Conservation (phyloP, 2,113 vertebrate species). For the Amphiprion percula region DNA sequence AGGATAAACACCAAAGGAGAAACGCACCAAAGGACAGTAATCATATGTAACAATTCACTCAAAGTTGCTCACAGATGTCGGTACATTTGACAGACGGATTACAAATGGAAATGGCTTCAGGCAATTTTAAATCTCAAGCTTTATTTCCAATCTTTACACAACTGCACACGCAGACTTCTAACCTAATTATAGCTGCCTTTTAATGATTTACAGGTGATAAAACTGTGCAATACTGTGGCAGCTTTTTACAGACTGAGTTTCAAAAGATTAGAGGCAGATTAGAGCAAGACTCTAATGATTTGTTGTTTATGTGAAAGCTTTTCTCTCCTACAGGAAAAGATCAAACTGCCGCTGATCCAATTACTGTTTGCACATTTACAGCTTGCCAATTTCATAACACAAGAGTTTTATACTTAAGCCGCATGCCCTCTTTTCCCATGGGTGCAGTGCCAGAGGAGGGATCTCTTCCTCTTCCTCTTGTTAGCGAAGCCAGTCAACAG, state of each 20-base stretch:
- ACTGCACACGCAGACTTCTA: neutral
- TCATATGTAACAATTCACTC: conserved; percentile 28
- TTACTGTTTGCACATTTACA: conserved; percentile 73
- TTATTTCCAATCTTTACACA: neutral
- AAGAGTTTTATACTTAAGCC: conserved; percentile 69
- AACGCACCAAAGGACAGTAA: conserved; percentile 47
- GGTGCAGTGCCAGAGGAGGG: conserved; percentile 47
- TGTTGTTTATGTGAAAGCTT: conserved; percentile 56
- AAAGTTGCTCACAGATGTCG: conserved; percentile 47
- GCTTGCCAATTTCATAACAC: conserved; percentile 64
- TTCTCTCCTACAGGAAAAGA: conserved; percentile 46
- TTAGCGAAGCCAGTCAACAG: conserved; percentile 9
- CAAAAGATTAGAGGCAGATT: conserved; percentile 36
- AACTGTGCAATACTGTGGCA: neutral
- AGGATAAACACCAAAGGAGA: conserved; percentile 45
- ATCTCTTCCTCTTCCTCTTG: conserved; percentile 48
- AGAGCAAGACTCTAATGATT: conserved; percentile 52
- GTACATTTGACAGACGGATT: conserved; percentile 31
- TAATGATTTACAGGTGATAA: conserved; percentile 5
- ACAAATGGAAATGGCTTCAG: conserved; percentile 24
- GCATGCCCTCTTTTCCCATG: conserved; percentile 72
- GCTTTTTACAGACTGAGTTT: conserved; percentile 22
- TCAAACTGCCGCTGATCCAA: conserved; percentile 65
- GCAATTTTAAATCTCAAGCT: neutral
- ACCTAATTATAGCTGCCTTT: neutral